Percentiles rank a stretch among this genome's conserved stretches.
Conservation (phyloP, 2,113 vertebrate genomes). For the Elaphurus davidianus region DNA sequence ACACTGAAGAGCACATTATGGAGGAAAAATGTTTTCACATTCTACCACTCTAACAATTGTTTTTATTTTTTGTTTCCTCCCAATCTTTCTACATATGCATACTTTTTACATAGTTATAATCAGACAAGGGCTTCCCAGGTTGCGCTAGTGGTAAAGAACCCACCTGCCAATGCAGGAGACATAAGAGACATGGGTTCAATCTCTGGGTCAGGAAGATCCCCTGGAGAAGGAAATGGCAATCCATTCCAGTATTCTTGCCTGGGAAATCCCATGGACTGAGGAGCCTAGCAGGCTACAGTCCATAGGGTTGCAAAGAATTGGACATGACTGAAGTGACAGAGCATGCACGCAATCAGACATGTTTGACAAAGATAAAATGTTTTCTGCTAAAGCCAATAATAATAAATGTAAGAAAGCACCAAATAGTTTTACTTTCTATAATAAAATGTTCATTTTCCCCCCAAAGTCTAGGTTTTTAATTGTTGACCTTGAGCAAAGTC, state of each 20-base stretch:
- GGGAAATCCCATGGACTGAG: background rate
- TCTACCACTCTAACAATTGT: background rate
- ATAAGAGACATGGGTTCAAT: background rate
- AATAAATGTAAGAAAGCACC: background rate
- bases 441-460: background rate
- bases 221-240: background rate
- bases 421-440: conserved; percentile 25
- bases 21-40: background rate
- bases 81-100: background rate
- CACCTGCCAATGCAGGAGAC: background rate
- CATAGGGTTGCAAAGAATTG: background rate
- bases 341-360: background rate
- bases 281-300: background rate
- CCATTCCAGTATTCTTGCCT: background rate
- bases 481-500: background rate
- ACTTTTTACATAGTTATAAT: conserved; percentile 38
- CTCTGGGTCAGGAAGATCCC: background rate
- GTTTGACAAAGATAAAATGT: conserved; percentile 20
- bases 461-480: background rate
- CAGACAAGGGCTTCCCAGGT: background rate
- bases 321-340: background rate
- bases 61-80: conserved; percentile 7
- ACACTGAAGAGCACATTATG: background rate
- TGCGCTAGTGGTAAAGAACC: background rate
- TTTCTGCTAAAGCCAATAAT: background rate